Conservation (phyloP, 2,113 vertebrate genomes). For the Gobius niger region DNA sequence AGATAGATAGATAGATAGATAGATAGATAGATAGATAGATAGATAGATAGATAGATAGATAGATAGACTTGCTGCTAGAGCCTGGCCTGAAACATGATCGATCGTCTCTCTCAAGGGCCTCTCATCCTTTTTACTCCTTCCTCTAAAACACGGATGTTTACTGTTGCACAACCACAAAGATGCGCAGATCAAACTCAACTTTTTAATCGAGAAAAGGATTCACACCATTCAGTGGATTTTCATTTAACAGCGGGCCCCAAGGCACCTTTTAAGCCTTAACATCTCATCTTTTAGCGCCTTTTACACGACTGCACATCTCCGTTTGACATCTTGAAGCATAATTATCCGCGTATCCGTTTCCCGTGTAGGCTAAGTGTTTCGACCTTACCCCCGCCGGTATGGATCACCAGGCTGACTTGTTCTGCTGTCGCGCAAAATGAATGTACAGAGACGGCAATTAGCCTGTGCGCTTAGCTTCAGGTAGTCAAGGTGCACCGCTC, state of each 20-base stretch:
- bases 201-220: neutral
- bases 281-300: neutral
- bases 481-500: constrained; percentile 8
- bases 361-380: constrained; percentile 17
- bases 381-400: constrained; percentile 30
- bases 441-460: constrained; percentile 31
- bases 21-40: too few species aligned
- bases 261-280: constrained; percentile 4
- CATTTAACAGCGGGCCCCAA: rapidly evolving
- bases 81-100: neutral
- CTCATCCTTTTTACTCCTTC: neutral
- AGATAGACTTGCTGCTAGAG: neutral
- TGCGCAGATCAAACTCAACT: neutral
- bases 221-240: neutral
- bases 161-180: neutral
- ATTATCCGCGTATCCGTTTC: constrained; percentile 25
- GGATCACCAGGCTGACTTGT: constrained; percentile 17
- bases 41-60: too few species aligned
- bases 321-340: constrained; percentile 26
- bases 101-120: neutral
- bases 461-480: constrained; percentile 15
- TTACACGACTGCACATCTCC: neutral
- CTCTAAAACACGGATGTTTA: neutral
- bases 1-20: too few species aligned
- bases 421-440: constrained; percentile 5